A percentile compares a stretch with the other conserved stretches of the same genome.
phyloP scores from a whole-genome alignment of 2,888 invertebrate genomes.

The Archaeoteleia sp. region DNA sequence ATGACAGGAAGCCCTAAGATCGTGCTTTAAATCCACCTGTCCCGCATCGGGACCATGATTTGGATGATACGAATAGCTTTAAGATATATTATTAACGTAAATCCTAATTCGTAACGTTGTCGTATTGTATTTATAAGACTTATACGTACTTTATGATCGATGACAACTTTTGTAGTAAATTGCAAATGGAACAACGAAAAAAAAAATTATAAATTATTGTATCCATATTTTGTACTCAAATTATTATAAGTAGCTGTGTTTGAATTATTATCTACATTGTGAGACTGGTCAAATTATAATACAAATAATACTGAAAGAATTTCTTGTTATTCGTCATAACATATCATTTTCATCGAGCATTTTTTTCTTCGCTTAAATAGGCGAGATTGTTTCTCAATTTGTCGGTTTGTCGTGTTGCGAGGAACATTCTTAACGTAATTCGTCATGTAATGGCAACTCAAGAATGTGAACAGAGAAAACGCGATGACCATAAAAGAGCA shows the following conservation, averaged over 20 bases:
- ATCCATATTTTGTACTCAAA: neutral
- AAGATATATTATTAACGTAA: constrained; percentile 40
- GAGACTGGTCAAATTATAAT: too few relatives aligned
- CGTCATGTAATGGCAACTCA: constrained; percentile 8
- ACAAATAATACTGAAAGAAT: constrained; percentile 1
- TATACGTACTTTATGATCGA: constrained; percentile 22
- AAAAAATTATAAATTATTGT: constrained; percentile 11
- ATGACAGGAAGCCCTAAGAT: constrained; percentile 76
- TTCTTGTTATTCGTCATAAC: neutral
- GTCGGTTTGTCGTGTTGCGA: neutral
- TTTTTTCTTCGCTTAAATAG: constrained; percentile 6
- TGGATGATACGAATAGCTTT: constrained; percentile 29
- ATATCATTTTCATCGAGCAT: constrained; percentile 19
- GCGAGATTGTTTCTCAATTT: constrained; percentile 24
- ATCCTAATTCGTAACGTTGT: too few relatives aligned
- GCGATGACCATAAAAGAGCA: constrained; percentile 2
- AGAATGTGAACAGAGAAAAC: constrained; percentile 26
- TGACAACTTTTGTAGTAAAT: constrained; percentile 30
- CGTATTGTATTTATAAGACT: constrained; percentile 50
- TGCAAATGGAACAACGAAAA: constrained; percentile 13
- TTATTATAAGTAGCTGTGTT: neutral
- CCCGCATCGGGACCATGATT: constrained; percentile 72
- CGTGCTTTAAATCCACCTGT: constrained; percentile 62
- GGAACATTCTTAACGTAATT: constrained; percentile 20
- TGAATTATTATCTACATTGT: neutral